phyloP scores from a whole-genome alignment of 2,888 invertebrate genomes.

The Campoplex nolae region DNA sequence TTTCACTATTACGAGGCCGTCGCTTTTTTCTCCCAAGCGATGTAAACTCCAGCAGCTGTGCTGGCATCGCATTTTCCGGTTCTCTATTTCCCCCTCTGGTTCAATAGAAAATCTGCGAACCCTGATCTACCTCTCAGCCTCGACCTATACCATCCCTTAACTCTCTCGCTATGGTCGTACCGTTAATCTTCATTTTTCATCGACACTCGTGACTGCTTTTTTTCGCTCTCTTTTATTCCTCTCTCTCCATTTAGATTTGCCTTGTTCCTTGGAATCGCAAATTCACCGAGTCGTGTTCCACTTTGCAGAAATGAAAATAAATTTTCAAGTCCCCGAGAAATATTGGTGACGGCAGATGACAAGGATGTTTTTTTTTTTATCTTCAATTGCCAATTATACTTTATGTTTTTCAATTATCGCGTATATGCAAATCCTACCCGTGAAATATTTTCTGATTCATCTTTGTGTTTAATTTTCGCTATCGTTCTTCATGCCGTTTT shows the following conservation, averaged over 20 bases:
- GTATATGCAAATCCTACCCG: neutral
- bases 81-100: slow-evolving; percentile 4
- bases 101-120: slow-evolving; percentile 59
- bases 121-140: slow-evolving; percentile 17
- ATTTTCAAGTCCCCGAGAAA: neutral
- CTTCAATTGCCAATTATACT: neutral
- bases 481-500: neutral
- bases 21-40: slow-evolving; percentile 15
- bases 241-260: neutral
- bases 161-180: slow-evolving; percentile 24
- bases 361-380: slow-evolving; percentile 8
- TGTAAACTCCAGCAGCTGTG: slow-evolving; percentile 38
- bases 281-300: slow-evolving; percentile 31
- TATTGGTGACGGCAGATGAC: slow-evolving; percentile 17
- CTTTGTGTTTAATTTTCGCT: slow-evolving; percentile 28
- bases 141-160: neutral
- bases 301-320: slow-evolving; percentile 39
- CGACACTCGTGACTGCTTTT: slow-evolving; percentile 19
- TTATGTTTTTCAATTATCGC: slow-evolving; percentile 29
- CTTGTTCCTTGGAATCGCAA: slow-evolving; percentile 40
- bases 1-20: slow-evolving; percentile 10
- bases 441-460: neutral
- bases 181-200: slow-evolving; percentile 65
- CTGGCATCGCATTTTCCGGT: slow-evolving; percentile 45
- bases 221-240: neutral